Evolutionary conservation across 2,797 vertebrate genomes (phyloP).

Genomic region (Chrysocyon brachyurus): DNA sequence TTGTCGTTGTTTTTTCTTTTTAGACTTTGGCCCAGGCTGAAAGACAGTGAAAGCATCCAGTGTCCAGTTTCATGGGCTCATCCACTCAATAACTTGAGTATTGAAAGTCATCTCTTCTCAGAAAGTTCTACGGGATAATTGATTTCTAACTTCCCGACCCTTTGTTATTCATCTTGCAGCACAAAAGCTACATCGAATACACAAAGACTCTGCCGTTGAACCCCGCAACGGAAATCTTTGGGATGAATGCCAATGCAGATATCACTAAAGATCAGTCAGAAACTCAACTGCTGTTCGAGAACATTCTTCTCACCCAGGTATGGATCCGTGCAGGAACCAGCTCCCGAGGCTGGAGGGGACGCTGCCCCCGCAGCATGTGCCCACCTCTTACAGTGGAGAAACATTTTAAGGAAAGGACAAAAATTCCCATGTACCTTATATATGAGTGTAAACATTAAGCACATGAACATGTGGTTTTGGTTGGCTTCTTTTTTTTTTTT

Average conservation of each 20-base stretch:
- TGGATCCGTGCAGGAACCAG: neutral
- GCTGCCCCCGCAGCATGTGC: neutral
- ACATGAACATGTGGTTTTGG: neutral
- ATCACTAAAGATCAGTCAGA: conserved; percentile 95
- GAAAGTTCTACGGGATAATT: neutral
- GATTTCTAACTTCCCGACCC: neutral
- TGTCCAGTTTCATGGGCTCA: neutral
- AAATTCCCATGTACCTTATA: neutral
- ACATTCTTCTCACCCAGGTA: conserved; percentile 94
- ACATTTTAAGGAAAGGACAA: neutral
- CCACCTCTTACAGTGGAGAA: neutral
- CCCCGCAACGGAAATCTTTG: conserved; percentile 93
- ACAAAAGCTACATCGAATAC: conserved; percentile 92
- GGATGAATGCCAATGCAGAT: conserved; percentile 94
- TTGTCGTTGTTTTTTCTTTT: neutral
- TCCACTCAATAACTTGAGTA: neutral
- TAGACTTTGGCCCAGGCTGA: neutral
- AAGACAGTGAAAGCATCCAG: neutral
- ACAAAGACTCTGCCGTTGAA: conserved; percentile 93
- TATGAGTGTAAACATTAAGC: neutral
- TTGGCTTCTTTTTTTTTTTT: neutral
- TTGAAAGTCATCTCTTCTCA: neutral
- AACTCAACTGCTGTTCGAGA: conserved; percentile 94
- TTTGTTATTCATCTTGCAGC: conserved; percentile 84
- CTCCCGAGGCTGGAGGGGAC: too few species aligned